Evolutionary conservation across 2,113 vertebrate genomes (phyloP), one percentile per base, ranked within the genome.

Genomic region (Thamnaconus septentrionalis): DNA sequence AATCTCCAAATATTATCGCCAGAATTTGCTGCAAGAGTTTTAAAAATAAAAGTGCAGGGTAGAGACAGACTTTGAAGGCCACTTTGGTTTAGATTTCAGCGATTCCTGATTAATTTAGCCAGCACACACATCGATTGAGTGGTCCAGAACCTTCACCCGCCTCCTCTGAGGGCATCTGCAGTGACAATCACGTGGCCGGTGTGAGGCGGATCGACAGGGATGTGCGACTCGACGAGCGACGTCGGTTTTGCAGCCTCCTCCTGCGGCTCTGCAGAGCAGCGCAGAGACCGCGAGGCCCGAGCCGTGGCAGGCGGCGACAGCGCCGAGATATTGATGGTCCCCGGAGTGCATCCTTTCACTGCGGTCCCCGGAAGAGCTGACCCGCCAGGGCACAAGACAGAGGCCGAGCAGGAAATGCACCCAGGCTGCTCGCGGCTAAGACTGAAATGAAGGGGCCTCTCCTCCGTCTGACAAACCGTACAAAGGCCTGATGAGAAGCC

Each of bases 281-380:
- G 31, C 7, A 4, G 12, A 39, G 31, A 2, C 31, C 8, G 18
- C 18, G 18, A 8, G 8, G 18, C 1, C 47, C 41, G 18, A 75
- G 75, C 75, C 5, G 52, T 46, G 46, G 41, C 74, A 11, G 61
- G 40, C 31, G 73, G 42, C 58, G 78, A 81, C 79, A 83, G 71
- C 73, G 66, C 67, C 3, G 71, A 72, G 60, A 79, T 61, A 47
- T 5, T 42, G 61, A 54, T 5, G 60, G 46, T 75, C 77, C 70
- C 77, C 53, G 55, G 64, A 71, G 46, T 56, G 50, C 47, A 11
- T 71, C 56, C 63, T 76, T 64, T 67, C 51, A 63, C 59, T 61
- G 40, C 5, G 72, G 57, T 64, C 61, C 53, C 58, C 67, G 7
- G 11, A 7, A 53, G 61, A 59, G 69, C 8, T 50, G 5, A 2